Evolutionary conservation across 2,113 vertebrate genomes (phyloP).

Genomic region (Sclerurus mexicanus): DNA sequence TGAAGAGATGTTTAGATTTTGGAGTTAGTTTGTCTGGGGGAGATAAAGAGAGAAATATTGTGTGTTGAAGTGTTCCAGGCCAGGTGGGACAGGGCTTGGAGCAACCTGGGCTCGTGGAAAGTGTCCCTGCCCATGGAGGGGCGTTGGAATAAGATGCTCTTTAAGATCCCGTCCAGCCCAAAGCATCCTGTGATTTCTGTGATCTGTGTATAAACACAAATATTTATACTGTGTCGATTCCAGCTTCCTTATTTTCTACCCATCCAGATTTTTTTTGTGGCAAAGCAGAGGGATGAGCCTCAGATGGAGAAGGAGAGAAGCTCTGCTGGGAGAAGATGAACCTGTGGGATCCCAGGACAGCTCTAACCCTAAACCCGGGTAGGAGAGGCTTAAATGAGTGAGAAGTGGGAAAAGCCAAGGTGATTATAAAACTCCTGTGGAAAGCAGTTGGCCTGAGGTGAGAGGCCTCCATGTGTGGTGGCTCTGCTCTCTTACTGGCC

Average conservation of each 20-base stretch:
- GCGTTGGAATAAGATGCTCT: not conserved
- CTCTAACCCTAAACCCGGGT: not conserved
- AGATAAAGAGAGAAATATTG: not conserved
- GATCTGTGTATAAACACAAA: not conserved
- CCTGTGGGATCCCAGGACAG: not conserved
- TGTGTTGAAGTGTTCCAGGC: not conserved
- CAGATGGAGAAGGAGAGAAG: not conserved
- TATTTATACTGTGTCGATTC: not conserved
- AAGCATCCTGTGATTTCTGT: not conserved
- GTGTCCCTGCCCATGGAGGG: not conserved
- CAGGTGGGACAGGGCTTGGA: not conserved
- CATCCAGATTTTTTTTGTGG: not conserved
- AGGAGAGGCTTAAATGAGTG: not conserved
- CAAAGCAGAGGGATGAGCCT: not conserved
- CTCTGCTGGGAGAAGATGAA: not conserved
- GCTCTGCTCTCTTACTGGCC: fast-evolving
- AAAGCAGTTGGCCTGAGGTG: not conserved
- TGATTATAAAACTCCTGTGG: fast-evolving
- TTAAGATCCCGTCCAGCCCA: not conserved
- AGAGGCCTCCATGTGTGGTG: not conserved
- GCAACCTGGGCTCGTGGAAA: not conserved
- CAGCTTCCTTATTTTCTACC: not conserved
- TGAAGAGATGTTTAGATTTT: not conserved
- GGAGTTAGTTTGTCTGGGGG: not conserved
- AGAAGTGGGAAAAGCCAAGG: not conserved